phyloP scores from a whole-genome alignment of 2,888 invertebrate genomes.

The Pyrrhosoma nymphula region DNA sequence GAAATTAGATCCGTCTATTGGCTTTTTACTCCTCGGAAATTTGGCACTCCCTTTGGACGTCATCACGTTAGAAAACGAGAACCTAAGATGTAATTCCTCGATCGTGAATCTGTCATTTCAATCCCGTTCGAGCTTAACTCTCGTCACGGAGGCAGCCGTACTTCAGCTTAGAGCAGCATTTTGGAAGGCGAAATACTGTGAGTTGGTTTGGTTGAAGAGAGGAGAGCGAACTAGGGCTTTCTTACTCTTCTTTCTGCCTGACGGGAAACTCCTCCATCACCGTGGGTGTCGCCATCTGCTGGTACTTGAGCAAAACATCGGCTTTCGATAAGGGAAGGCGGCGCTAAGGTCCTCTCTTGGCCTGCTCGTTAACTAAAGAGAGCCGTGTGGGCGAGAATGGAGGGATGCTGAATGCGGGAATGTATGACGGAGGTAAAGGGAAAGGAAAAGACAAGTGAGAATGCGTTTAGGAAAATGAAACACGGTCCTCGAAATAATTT shows the following conservation, averaged over 20 bases:
- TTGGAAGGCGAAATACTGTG: background rate
- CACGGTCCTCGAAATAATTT: background rate
- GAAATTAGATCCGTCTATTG: background rate
- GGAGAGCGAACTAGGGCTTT: background rate
- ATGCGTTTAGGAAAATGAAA: background rate
- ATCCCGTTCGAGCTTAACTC: background rate
- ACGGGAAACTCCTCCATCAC: background rate
- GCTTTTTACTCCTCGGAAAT: background rate
- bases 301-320: background rate
- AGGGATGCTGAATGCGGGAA: background rate
- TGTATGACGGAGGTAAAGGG: background rate
- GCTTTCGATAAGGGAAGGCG: background rate
- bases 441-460: background rate
- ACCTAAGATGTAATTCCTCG: background rate
- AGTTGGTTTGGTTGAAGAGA: background rate
- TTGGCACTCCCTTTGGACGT: background rate
- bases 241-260: background rate
- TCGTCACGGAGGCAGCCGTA: background rate
- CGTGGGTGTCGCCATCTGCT: constrained; percentile 16
- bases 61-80: background rate
- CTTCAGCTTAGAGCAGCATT: background rate
- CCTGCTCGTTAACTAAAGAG: constrained; percentile 7
- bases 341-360: constrained; percentile 36
- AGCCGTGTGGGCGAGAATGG: background rate
- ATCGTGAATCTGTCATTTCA: background rate